Percentiles rank a stretch among this genome's conserved stretches.
These are phyloP conservation scores for Coleophora flavipennella DNA, from an alignment of 2,888 invertebrate genomes.

Conservation along the genomic window DNA sequence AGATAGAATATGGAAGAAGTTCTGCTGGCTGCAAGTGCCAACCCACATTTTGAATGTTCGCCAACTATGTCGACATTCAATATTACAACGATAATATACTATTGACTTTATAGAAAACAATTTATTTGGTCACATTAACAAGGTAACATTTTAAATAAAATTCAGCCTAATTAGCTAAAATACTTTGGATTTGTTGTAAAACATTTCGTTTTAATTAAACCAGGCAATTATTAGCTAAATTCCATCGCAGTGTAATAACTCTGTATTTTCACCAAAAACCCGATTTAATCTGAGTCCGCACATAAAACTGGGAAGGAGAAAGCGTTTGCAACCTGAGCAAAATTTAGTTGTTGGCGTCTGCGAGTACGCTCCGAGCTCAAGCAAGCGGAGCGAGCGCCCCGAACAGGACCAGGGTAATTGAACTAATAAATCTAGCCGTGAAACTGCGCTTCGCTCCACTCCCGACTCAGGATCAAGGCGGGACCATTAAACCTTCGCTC, in stretches of 20 bases:
- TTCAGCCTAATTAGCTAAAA: too few relatives aligned
- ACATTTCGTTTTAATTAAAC: constrained; percentile 3
- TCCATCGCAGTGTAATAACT: neutral
- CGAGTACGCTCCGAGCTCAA: constrained; percentile 30
- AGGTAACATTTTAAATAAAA: too few relatives aligned
- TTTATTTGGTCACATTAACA: too few relatives aligned
- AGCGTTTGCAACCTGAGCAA: constrained; percentile 44
- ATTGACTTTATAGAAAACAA: too few relatives aligned
- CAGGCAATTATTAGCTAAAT: neutral
- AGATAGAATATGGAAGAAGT: too few relatives aligned
- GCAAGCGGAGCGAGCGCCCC: constrained; percentile 43
- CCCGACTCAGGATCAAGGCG: constrained; percentile 52
- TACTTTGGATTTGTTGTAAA: too few relatives aligned
- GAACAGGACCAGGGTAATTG: constrained; percentile 64
- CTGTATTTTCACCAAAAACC: neutral
- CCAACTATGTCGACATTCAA: constrained; percentile 29
- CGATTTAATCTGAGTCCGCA: neutral
- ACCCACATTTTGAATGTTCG: constrained; percentile 65
- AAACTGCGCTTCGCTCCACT: constrained; percentile 31
- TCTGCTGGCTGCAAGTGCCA: constrained; percentile 39
- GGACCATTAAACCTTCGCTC: constrained; percentile 56
- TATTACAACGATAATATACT: too few relatives aligned
- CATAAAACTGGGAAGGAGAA: constrained; percentile 22
- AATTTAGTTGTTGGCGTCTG: constrained; percentile 63
- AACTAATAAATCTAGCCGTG: constrained; percentile 68